Conservation (phyloP, 2,797 vertebrate species). For the Triplophysa yarkandensis region DNA sequence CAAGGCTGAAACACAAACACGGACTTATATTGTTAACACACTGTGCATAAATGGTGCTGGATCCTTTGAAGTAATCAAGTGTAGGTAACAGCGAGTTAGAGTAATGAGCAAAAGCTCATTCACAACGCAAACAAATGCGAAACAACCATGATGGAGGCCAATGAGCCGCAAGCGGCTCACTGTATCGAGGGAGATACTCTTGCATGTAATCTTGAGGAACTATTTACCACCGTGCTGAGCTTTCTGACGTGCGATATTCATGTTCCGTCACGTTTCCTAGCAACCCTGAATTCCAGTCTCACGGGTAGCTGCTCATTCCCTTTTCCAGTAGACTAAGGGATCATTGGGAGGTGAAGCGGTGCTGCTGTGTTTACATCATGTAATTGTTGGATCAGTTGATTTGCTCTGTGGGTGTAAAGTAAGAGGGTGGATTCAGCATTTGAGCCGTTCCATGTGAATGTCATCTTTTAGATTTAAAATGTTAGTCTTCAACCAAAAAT, state of each 20-base stretch:
- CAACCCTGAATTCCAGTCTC: constrained; percentile 52
- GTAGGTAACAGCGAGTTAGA: constrained; percentile 14
- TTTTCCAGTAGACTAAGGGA: constrained; percentile 47
- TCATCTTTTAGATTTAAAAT: no score
- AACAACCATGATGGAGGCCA: constrained; percentile 10
- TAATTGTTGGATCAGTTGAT: constrained; percentile 22
- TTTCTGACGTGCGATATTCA: constrained; percentile 40
- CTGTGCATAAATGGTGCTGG: constrained; percentile 25
- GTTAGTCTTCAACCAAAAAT: no score
- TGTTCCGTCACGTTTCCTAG: constrained; percentile 50
- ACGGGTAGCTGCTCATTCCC: constrained; percentile 36
- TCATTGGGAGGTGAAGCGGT: constrained; percentile 33
- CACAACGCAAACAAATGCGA: constrained; percentile 39
- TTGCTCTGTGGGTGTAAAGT: neutral
- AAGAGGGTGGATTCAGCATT: constrained; percentile 7
- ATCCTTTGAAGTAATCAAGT: constrained; percentile 25
- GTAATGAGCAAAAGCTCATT: constrained; percentile 12
- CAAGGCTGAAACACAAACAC: constrained; percentile 46
- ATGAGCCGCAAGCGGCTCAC: constrained; percentile 14
- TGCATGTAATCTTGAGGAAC: constrained; percentile 27
- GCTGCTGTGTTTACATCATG: constrained; percentile 35
- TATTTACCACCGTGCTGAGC: constrained; percentile 35
- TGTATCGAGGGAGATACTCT: constrained; percentile 36
- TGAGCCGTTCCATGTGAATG: neutral
- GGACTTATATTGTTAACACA: constrained; percentile 26